These are phyloP conservation scores for Pheosia tremula DNA, from an alignment of 2,888 invertebrate species.

Conservation along the genomic window DNA sequence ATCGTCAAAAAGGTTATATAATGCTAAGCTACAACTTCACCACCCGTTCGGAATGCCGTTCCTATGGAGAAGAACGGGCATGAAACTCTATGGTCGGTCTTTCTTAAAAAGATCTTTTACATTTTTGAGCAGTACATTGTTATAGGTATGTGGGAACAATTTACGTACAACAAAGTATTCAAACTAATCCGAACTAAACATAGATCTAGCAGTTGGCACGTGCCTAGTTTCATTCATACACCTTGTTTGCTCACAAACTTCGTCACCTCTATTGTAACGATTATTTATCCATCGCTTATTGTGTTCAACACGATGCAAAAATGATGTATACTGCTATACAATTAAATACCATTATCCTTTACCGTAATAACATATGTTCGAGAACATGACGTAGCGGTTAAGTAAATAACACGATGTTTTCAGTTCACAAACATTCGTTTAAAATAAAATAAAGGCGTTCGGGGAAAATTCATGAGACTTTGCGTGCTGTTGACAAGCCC, in stretches of 20 bases:
- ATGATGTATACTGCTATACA: constrained; percentile 31
- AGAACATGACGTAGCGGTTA: constrained; percentile 26
- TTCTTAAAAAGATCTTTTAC: too few relatives aligned
- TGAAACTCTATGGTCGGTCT: neutral
- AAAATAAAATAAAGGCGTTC: constrained; percentile 24
- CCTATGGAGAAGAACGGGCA: too few relatives aligned
- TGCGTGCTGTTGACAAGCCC: constrained; percentile 13
- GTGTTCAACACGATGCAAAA: constrained; percentile 26
- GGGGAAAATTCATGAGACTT: constrained; percentile 19
- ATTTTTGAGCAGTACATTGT: too few relatives aligned
- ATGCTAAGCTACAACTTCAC: too few relatives aligned
- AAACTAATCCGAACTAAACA: neutral
- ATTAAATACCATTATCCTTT: constrained; percentile 32
- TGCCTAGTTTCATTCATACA: constrained; percentile 32
- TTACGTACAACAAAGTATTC: neutral
- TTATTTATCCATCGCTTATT: constrained; percentile 27
- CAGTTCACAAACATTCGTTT: constrained; percentile 24
- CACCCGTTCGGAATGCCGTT: too few relatives aligned
- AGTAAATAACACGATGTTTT: constrained; percentile 31
- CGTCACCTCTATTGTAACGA: constrained; percentile 41
- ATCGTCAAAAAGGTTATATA: too few relatives aligned
- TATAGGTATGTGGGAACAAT: neutral
- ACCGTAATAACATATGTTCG: constrained; percentile 27
- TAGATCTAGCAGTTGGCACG: constrained; percentile 16
- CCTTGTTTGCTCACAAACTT: constrained; percentile 27